Evolutionary conservation across 2,113 vertebrate species (phyloP).

Genomic region (Semicossyphus pulcher): DNA sequence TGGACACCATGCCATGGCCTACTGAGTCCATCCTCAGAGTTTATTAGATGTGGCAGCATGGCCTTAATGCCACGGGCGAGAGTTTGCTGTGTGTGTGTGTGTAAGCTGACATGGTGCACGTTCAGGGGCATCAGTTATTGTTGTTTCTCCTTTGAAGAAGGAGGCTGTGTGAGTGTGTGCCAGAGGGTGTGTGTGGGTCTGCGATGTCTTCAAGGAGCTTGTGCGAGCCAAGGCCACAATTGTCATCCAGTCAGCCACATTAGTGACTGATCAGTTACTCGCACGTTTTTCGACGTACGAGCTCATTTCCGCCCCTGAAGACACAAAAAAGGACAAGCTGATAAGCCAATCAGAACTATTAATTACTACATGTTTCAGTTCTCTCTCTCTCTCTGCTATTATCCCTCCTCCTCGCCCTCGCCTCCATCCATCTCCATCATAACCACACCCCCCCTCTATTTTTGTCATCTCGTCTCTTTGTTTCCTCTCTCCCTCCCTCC

Average conservation of each 20-base stretch:
- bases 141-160: conserved; percentile 15
- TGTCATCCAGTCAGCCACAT: conserved; percentile 62
- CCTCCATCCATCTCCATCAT: conserved; percentile 45
- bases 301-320: conserved; percentile 48
- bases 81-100: conserved; percentile 32
- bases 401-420: background rate
- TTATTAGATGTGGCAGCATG: conserved; percentile 82
- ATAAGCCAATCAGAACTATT: conserved; percentile 50
- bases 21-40: conserved; percentile 68
- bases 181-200: conserved; percentile 64
- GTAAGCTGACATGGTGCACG: conserved; percentile 23
- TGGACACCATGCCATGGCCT: conserved; percentile 72
- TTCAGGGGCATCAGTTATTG: conserved; percentile 5
- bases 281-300: background rate
- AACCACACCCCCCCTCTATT: conserved; percentile 34
- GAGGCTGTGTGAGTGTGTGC: conserved; percentile 30
- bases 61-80: conserved; percentile 73
- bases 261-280: conserved; percentile 48
- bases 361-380: conserved; percentile 26
- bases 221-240: conserved; percentile 49
- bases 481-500: conserved; percentile 57
- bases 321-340: conserved; percentile 8
- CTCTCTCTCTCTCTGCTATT: background rate
- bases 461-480: conserved; percentile 65
- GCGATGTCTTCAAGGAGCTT: conserved; percentile 51